Conservation (phyloP, 1,140 invertebrate genomes). For the Conopomorpha cramerella region DNA sequence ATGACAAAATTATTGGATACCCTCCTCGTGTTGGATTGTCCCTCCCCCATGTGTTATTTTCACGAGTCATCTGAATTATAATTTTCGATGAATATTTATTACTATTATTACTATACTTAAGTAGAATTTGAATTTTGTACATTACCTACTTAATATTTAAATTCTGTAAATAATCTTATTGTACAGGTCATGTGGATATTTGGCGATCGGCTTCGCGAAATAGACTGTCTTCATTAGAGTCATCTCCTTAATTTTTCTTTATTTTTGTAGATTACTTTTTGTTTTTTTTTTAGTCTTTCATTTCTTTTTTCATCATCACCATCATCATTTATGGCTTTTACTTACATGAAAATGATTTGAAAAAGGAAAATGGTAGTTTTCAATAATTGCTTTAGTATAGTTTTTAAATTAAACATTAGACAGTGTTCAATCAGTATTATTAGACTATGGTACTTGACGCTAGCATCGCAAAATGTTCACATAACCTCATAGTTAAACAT, state of each 20-base stretch:
- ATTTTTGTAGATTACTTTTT: conserved; percentile 25
- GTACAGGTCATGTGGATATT: conserved; percentile 61
- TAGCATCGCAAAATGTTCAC: conserved; percentile 60
- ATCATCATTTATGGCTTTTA: too few relatives aligned
- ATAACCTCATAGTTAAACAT: conserved; percentile 54
- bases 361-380: conserved; percentile 58
- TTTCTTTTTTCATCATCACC: too few relatives aligned
- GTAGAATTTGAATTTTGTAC: too few relatives aligned
- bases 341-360: conserved; percentile 38
- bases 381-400: conserved; percentile 7
- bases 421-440: too few relatives aligned
- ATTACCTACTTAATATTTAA: too few relatives aligned
- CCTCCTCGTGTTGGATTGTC: conserved; percentile 2
- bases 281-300: conserved; percentile 32
- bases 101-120: too few relatives aligned
- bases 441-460: too few relatives aligned
- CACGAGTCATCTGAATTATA: too few relatives aligned
- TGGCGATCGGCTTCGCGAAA: conserved; percentile 52
- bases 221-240: conserved; percentile 19
- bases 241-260: too few relatives aligned
- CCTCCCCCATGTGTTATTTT: too few relatives aligned
- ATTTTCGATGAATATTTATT: too few relatives aligned
- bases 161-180: conserved; percentile 33
- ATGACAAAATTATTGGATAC: conserved; percentile 13
- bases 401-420: too few relatives aligned